Conservation (phyloP, 2,797 vertebrate species). For the Sebastes itinus region DNA sequence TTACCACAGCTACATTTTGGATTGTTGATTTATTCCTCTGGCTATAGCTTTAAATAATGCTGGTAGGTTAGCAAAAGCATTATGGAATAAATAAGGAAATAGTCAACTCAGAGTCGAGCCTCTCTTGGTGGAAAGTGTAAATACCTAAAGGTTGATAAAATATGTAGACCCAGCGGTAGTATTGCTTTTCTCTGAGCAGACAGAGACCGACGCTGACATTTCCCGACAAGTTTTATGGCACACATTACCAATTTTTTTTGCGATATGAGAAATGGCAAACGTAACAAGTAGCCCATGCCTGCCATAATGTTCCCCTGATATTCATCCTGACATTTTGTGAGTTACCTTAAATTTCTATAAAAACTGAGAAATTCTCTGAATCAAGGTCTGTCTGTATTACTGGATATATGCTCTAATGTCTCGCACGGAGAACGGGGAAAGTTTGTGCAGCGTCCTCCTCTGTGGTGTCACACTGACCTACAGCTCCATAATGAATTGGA, state of each 20-base stretch:
- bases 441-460: conserved; percentile 29
- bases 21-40: neutral
- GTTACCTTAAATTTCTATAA: conserved; percentile 19
- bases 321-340: conserved; percentile 49
- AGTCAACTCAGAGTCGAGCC: neutral
- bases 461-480: conserved; percentile 64
- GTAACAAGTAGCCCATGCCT: neutral
- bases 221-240: conserved; percentile 8
- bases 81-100: neutral
- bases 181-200: neutral
- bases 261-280: conserved; percentile 17
- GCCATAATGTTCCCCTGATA: conserved; percentile 5
- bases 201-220: conserved; percentile 23
- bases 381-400: conserved; percentile 1
- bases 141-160: conserved; percentile 6
- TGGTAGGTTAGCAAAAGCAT: neutral
- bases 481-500: conserved; percentile 42
- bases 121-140: neutral
- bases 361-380: conserved; percentile 17
- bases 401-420: conserved; percentile 7
- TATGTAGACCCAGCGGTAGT: neutral
- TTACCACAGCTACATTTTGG: neutral
- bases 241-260: conserved; percentile 3
- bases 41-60: neutral
- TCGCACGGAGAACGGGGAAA: neutral